These are phyloP conservation scores for Rhogogaster chlorosoma DNA, from an alignment of 2,888 invertebrate genomes.

Conservation along the genomic window DNA sequence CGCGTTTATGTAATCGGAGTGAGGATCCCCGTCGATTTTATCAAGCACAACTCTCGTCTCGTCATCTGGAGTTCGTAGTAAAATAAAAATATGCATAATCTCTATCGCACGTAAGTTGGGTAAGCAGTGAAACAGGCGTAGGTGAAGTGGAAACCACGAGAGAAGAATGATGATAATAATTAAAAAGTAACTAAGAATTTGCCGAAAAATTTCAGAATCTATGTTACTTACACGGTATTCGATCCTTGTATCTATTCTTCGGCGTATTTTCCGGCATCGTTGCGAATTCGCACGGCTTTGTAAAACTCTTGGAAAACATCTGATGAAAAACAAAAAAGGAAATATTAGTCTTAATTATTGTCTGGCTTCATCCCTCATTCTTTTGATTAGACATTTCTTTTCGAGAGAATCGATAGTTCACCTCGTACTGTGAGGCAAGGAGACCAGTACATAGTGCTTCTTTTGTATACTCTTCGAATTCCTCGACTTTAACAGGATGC, in stretches of 20 bases:
- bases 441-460: constrained; percentile 69
- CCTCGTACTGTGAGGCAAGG: constrained; percentile 72
- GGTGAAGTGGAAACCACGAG: background rate
- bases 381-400: background rate
- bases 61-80: constrained; percentile 9
- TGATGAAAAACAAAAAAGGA: background rate
- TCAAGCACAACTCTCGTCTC: constrained; percentile 19
- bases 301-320: constrained; percentile 68
- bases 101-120: background rate
- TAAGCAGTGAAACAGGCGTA: background rate
- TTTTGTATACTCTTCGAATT: constrained; percentile 76
- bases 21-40: constrained; percentile 76
- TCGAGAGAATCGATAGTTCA: constrained; percentile 60
- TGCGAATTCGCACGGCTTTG: constrained; percentile 67
- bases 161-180: background rate
- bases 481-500: constrained; percentile 69
- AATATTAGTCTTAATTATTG: background rate
- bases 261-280: constrained; percentile 69
- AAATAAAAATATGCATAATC: background rate
- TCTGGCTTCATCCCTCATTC: background rate
- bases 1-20: constrained; percentile 63
- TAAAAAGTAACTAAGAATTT: no score
- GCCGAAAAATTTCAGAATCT: background rate
- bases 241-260: constrained; percentile 76
- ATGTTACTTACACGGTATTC: constrained; percentile 73